Evolutionary conservation across 2,888 invertebrate genomes (phyloP), one percentile per base, ranked within the genome.

Genomic region (Onthophagus sagittarius): DNA sequence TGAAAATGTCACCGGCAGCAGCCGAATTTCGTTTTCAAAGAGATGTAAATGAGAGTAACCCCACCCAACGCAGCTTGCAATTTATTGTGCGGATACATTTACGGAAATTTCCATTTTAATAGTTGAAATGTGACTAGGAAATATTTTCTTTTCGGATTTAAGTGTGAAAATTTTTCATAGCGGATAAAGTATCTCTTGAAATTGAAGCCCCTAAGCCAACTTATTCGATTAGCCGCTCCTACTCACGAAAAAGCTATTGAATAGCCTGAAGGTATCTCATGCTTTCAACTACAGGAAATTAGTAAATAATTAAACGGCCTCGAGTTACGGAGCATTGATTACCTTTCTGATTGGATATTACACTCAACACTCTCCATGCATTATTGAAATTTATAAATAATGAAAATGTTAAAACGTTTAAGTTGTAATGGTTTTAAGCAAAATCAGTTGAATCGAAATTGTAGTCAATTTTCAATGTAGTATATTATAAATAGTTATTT

Each of bases 281-380:
- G 39, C 39, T 53, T 53, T 53, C 39, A 53, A 53, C 39, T 53
- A 53, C 39, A 78, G 80, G 79, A 81, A 81, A 81, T 81, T 81
- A 81, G 81, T 81, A 81, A 81, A 80, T 81, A 80, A 81, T 81
- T 81, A 80, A 80, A 77, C 77, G 79, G 79, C 79, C 77, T 75
- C 74, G 76, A 79, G 78, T 76, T 78, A 73, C 76, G 77, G 80
- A 79, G 80, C 80, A 79, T 79, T 79, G 80, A 79, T 78, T 80
- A 76, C 75, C 78, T 76, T 76, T 75, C 78, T 80, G 80, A 81
- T 81, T 81, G 80, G 79, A 81, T 80, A 80, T 80, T 80, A 80
- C 6, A 53, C 39, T 53, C 11, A 23, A 11, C 39, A 11, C 39
- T 53, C 39, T 7, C 39, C 7, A 53, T 11, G 39, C 7, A 53